Evolutionary conservation across 1,140 invertebrate genomes (phyloP).

Genomic region (Heliconius nattereri): DNA sequence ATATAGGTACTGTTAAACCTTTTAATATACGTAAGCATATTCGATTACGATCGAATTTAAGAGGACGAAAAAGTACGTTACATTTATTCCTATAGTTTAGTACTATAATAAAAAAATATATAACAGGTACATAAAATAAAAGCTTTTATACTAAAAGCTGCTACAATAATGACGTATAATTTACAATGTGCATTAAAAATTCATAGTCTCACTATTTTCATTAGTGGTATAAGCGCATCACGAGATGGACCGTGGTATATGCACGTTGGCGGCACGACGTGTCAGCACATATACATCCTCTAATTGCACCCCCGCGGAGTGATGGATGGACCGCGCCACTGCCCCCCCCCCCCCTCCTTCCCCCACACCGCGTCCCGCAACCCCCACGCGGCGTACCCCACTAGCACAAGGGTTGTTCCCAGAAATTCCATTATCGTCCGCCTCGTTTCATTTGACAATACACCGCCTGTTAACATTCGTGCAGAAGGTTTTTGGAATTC

Average conservation of each 20-base stretch:
- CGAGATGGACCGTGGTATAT: conserved; percentile 56
- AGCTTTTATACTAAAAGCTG: conserved; percentile 19
- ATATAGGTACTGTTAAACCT: too few relatives aligned
- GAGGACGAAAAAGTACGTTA: not conserved
- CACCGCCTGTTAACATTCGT: conserved; percentile 56
- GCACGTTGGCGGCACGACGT: conserved; percentile 58
- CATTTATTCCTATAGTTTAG: not conserved
- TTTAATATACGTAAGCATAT: not conserved
- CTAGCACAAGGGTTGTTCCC: conserved; percentile 75
- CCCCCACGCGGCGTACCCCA: conserved; percentile 56
- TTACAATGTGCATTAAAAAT: conserved; percentile 35
- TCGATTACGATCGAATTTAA: not conserved
- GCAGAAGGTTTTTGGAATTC: conserved; percentile 49
- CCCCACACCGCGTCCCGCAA: conserved; percentile 36
- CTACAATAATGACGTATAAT: conserved; percentile 26
- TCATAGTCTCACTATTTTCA: conserved; percentile 39
- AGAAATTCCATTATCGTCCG: conserved; percentile 78
- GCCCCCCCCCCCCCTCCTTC: not conserved
- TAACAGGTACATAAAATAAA: conserved; percentile 8
- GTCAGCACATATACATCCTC: conserved; percentile 74
- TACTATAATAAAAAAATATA: conserved; percentile 1
- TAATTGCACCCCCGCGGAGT: conserved; percentile 78
- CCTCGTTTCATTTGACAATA: conserved; percentile 72
- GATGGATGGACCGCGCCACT: conserved; percentile 70
- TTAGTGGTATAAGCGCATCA: conserved; percentile 43